Evolutionary conservation across 1,140 invertebrate genomes (phyloP).

Genomic region (Achroia grisella): DNA sequence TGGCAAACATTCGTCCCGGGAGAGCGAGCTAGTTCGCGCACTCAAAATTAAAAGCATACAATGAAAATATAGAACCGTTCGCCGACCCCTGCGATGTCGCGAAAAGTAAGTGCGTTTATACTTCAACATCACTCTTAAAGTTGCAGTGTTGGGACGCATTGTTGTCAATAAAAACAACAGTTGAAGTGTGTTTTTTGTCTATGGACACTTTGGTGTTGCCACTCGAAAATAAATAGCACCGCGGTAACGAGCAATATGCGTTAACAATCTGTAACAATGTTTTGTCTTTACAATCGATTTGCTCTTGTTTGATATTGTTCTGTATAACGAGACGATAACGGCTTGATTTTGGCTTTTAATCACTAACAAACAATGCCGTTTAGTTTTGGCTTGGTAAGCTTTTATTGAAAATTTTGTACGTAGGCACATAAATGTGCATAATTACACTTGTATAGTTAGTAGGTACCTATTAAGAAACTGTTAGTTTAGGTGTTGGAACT

Average conservation of each 20-base stretch:
- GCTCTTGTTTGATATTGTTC: conserved; percentile 35
- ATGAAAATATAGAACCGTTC: conserved; percentile 65
- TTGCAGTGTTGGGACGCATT: conserved; percentile 43
- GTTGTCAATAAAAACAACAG: conserved; percentile 70
- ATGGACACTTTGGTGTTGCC: conserved; percentile 68
- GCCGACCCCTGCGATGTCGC: conserved; percentile 60
- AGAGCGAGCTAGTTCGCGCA: conserved; percentile 74
- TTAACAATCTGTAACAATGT: conserved; percentile 65
- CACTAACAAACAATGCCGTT: conserved; percentile 1
- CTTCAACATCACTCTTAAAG: conserved; percentile 57
- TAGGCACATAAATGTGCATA: too few species aligned
- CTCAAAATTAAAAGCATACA: conserved; percentile 76
- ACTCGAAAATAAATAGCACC: conserved; percentile 68
- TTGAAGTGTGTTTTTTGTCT: conserved; percentile 69
- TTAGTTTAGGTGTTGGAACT: too few species aligned
- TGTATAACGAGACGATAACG: conserved; percentile 21
- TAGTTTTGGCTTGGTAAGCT: neutral
- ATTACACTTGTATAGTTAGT: too few species aligned
- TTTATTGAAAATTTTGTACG: too few species aligned
- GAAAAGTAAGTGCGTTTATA: conserved; percentile 59
- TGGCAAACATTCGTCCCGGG: conserved; percentile 76
- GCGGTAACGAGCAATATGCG: conserved; percentile 62
- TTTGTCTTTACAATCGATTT: conserved; percentile 52
- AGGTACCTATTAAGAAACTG: too few species aligned
- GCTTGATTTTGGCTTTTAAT: conserved; percentile 2